These are phyloP conservation scores for Eristalinus sepulchralis DNA, from an alignment of 2,888 invertebrate genomes.

Conservation along the genomic window DNA sequence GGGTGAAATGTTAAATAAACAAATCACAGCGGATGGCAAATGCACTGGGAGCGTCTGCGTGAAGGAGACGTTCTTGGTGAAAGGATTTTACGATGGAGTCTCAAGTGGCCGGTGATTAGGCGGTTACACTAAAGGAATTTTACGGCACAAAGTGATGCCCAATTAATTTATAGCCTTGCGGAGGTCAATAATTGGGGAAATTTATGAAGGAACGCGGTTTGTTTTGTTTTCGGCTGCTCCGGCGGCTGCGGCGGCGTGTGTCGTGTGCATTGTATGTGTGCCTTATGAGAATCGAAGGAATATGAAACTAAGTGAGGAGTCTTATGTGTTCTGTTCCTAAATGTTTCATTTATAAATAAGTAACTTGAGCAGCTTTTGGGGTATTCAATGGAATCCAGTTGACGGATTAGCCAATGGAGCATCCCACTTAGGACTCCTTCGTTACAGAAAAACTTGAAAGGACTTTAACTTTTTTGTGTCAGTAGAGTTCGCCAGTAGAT, in stretches of 20 bases:
- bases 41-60: slow-evolving; percentile 7
- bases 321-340: too few species aligned
- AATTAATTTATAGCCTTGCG: slow-evolving; percentile 30
- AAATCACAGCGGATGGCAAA: slow-evolving; percentile 39
- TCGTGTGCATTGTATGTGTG: too few species aligned
- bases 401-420: too few species aligned
- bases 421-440: too few species aligned
- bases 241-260: neutral
- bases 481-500: too few species aligned
- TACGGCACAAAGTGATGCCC: slow-evolving; percentile 28
- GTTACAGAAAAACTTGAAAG: too few species aligned
- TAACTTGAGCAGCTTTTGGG: too few species aligned
- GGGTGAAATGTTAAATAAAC: slow-evolving; percentile 69
- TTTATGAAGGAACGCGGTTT: slow-evolving; percentile 27
- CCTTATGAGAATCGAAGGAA: neutral
- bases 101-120: slow-evolving; percentile 56
- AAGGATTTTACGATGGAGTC: slow-evolving; percentile 64
- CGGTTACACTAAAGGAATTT: slow-evolving; percentile 42
- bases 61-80: slow-evolving; percentile 27
- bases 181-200: slow-evolving; percentile 55
- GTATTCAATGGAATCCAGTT: too few species aligned
- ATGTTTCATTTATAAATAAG: too few species aligned
- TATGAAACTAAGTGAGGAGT: too few species aligned
- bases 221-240: neutral
- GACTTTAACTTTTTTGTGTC: too few species aligned